Evolutionary conservation across 2,888 invertebrate genomes (phyloP).

Genomic region (Drosophila atroscutellata): DNA sequence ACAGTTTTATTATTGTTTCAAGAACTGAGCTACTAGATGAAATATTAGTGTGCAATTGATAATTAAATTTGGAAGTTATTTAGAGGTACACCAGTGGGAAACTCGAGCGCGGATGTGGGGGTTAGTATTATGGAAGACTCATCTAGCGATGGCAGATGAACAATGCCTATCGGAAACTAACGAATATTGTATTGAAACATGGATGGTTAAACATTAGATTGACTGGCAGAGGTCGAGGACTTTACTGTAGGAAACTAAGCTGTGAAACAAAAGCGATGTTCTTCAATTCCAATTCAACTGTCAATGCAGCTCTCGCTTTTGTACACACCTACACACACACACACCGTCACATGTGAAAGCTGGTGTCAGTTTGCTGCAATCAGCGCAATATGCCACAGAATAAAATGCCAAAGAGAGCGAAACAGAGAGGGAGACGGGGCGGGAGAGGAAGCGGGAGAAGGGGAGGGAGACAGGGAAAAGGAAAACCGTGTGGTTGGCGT

Average conservation of each 20-base stretch:
- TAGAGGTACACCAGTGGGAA: not conserved
- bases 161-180: not conserved
- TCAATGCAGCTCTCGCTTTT: not conserved
- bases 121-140: not conserved
- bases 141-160: not conserved
- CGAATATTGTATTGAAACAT: not conserved
- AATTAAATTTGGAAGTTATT: not conserved
- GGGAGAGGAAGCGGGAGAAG: too few relatives aligned
- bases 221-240: not conserved
- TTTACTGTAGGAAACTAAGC: not conserved
- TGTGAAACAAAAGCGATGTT: not conserved
- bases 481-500: not conserved
- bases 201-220: not conserved
- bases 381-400: conserved; percentile 40
- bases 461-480: not conserved
- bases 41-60: not conserved
- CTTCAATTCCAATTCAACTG: conserved; percentile 7
- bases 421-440: not conserved
- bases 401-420: conserved; percentile 1
- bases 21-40: not conserved
- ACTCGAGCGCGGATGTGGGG: not conserved
- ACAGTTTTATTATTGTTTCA: not conserved
- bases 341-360: not conserved
- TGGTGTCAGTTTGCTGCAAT: conserved; percentile 31
- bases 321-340: not conserved